A percentile compares a stretch with the other conserved stretches of the same genome.
Conservation (phyloP, 2,113 vertebrate genomes). For the Neolamprologus devosi region DNA sequence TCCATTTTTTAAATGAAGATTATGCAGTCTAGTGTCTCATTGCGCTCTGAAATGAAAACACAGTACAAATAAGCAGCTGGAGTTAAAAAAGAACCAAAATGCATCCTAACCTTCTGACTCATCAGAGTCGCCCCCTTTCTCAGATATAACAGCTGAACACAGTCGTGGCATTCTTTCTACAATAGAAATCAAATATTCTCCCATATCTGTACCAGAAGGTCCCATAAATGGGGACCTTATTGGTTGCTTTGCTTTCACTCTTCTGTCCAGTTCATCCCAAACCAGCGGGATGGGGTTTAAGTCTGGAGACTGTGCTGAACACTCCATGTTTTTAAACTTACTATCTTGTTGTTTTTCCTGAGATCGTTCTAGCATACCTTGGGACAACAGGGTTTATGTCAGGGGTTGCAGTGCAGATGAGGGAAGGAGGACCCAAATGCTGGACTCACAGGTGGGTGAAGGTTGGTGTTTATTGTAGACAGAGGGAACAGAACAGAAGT, state of each 20-base stretch:
- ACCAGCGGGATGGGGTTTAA: neutral
- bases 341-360: neutral
- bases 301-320: neutral
- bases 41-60: neutral
- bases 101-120: neutral
- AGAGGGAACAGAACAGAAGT: neutral
- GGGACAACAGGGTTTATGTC: neutral
- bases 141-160: neutral
- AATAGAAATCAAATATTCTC: neutral
- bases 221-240: neutral
- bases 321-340: neutral
- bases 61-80: neutral
- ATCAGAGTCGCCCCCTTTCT: neutral
- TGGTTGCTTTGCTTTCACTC: neutral
- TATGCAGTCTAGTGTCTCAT: neutral
- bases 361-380: neutral
- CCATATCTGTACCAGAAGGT: neutral
- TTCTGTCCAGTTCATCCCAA: neutral
- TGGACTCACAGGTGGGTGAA: neutral
- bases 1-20: neutral
- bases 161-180: neutral
- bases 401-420: neutral
- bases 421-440: neutral
- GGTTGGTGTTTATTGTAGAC: neutral
- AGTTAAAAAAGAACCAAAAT: neutral